Conservation (phyloP, 2,797 vertebrate species). For the Babyrousa celebensis region DNA sequence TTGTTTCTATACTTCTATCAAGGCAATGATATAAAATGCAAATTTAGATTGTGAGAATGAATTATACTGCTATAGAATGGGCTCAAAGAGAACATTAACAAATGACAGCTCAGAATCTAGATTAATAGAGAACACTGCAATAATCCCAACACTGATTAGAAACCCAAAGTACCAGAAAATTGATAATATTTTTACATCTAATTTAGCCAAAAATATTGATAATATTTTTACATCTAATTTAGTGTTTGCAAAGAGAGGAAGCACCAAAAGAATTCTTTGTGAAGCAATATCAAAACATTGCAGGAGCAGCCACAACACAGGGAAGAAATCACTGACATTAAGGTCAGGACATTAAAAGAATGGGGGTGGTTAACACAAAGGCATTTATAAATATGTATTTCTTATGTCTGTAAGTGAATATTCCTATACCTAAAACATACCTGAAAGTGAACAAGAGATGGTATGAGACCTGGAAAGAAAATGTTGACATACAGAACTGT, state of each 20-base stretch:
- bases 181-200: background rate
- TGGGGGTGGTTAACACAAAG: background rate
- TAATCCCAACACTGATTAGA: background rate
- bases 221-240: background rate
- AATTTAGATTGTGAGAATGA: background rate
- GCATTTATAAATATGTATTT: background rate
- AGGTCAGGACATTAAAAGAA: background rate
- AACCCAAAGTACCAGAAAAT: constrained; percentile 36
- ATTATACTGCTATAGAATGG: background rate
- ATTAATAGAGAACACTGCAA: background rate
- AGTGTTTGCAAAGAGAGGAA: background rate
- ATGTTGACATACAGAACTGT: background rate
- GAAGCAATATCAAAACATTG: background rate
- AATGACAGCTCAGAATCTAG: background rate
- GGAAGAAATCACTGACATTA: background rate
- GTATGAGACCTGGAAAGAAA: background rate
- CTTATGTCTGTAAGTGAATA: background rate
- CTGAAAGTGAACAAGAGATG: background rate
- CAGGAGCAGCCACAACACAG: background rate
- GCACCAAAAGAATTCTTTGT: background rate
- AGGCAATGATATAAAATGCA: background rate
- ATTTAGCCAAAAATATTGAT: background rate
- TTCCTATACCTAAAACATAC: background rate
- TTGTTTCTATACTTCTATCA: background rate
- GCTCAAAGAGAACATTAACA: background rate